A percentile compares a stretch with the other conserved stretches of the same genome.
phyloP scores from a whole-genome alignment of 2,113 vertebrate species.

The Forbesichthys papilliferus region DNA sequence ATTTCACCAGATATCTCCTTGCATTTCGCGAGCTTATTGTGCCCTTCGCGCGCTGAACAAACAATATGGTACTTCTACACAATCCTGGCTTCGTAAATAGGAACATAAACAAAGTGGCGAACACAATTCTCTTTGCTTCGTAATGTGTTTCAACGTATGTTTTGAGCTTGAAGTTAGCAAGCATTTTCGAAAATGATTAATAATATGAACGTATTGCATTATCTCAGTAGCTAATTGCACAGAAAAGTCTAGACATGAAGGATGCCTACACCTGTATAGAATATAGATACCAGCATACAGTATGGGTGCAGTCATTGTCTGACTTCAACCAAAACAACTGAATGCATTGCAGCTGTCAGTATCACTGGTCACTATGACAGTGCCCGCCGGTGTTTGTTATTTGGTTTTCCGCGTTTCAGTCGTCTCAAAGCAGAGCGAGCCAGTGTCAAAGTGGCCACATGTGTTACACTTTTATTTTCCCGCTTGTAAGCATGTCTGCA shows the following conservation, averaged over 20 bases:
- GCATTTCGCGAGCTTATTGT: no score
- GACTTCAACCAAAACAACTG: slow-evolving; percentile 17
- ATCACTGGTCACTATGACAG: slow-evolving; percentile 20
- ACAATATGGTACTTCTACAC: no score
- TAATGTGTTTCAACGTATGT: no score
- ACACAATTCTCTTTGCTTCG: no score
- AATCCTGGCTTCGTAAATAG: no score
- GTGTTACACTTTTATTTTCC: slow-evolving; percentile 18
- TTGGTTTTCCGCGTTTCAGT: slow-evolving; percentile 23
- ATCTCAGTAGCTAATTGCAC: slow-evolving; percentile 13
- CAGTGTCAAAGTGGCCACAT: slow-evolving; percentile 12
- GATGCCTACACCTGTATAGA: slow-evolving; percentile 47
- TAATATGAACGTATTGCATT: no score
- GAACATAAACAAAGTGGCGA: no score
- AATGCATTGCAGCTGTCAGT: slow-evolving; percentile 37
- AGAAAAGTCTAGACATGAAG: slow-evolving; percentile 16
- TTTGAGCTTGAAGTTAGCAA: no score
- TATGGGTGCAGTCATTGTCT: slow-evolving; percentile 34
- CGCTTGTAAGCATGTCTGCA: slow-evolving; percentile 35
- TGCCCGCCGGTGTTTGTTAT: slow-evolving; percentile 27
- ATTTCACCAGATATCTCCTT: no score
- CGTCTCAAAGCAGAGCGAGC: slow-evolving; percentile 1
- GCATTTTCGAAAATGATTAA: no score
- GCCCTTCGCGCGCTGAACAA: no score
- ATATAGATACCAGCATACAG: slow-evolving; percentile 15